Evolutionary conservation across 2,797 vertebrate genomes (phyloP).

Genomic region (Dermochelys coriacea): DNA sequence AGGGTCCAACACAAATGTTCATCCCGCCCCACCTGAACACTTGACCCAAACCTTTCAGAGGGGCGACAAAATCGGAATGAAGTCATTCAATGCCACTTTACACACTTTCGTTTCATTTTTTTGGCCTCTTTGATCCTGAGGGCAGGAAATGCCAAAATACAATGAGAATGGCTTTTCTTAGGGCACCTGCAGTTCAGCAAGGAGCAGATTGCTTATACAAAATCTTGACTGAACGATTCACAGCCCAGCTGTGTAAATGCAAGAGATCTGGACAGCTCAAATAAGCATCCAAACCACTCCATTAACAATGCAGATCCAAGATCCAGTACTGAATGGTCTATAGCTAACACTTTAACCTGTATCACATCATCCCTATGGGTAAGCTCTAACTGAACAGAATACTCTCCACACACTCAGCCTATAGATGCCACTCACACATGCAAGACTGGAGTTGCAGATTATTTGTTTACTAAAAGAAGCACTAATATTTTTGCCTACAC

Average conservation of each 20-base stretch:
- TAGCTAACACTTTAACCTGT: background rate
- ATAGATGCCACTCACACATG: fast-evolving
- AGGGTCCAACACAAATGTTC: fast-evolving
- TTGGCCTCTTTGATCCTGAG: background rate
- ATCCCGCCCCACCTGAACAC: background rate
- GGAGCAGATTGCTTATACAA: background rate
- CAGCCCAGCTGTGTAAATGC: background rate
- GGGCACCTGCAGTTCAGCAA: background rate
- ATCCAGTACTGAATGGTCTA: background rate
- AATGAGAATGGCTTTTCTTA: fast-evolving
- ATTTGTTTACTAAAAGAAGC: background rate
- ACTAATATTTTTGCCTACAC: background rate
- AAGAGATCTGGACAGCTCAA: background rate
- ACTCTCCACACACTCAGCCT: fast-evolving
- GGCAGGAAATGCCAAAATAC: background rate
- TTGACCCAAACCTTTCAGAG: background rate
- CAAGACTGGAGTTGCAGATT: background rate
- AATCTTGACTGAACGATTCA: background rate
- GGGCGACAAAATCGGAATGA: background rate
- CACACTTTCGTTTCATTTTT: background rate
- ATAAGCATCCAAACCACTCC: background rate
- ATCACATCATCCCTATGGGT: background rate
- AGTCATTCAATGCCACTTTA: background rate
- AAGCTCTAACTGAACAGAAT: background rate
- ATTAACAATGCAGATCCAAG: background rate